Evolutionary conservation across 2,888 invertebrate genomes (phyloP), one percentile per base, ranked within the genome.

Genomic region (Holacanthella duospinosa): DNA sequence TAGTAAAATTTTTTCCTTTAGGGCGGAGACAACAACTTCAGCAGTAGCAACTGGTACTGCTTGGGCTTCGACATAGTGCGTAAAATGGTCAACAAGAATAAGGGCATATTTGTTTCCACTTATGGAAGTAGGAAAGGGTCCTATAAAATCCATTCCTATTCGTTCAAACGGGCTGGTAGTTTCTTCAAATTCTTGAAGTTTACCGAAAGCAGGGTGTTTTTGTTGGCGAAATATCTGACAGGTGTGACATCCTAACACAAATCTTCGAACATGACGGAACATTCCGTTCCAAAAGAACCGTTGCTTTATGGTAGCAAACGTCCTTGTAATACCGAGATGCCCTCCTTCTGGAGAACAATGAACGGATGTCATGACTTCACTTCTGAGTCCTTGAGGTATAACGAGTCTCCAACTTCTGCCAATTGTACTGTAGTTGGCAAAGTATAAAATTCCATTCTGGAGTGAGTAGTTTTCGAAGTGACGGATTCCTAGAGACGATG

Each of bases 161-260:
- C 66, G 55, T n/a, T 69, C 62, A 68, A 74, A 74, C 6, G 74
- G 72, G 2, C 9, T 29, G 21, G 62, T 61, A 3, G 70, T 59
- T 21, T 43, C 53, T 55, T 53, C 54, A 6, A 29, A 26, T 28
- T 62, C 57, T 16, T 53, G 54, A 2, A 63, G 12, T 1, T 25
- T 28, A 21, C 64, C 65, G 4, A 59, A 59, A 2, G 63, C 0
- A 1, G 56, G 28, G 12, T 62, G 44, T 21, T n/a, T 53, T 19
- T 27, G 9, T 9, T 9, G 27, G 24, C 68, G 68, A n/a, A 48
- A 57, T 2, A 61, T 16, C 43, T 69, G 68, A 44, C 72, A 73
- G 4, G 54, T 59, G 1, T 36, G 12, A 44, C 72, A 73, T 6
- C 57, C 28, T 1, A 29, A 12, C 1, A 68, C 64, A 57, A 67